Evolutionary conservation across 2,888 invertebrate genomes (phyloP), one percentile per base, ranked within the genome.

Genomic region (Cantharis rufa): DNA sequence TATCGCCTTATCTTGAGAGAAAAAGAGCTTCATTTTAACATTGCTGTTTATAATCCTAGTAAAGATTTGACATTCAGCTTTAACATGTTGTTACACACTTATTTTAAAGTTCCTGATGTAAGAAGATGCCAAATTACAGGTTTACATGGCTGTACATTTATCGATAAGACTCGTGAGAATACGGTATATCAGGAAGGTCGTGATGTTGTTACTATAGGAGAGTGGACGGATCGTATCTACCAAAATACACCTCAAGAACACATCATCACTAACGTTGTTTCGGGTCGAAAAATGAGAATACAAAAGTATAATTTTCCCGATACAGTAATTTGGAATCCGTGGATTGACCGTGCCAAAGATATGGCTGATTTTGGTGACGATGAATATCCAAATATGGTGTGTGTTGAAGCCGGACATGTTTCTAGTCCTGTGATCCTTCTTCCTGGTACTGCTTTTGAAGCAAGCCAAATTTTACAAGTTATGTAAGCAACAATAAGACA

Each of bases 321-420:
- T 86, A 97, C 97, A 90, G 98, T 98, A 81, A 93, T 98, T 81
- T 98, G 98, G 98, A 98, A 98, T 90, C 98, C 98, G 0, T 98
- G 98, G 98, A 90, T 94, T 81, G 97, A 97, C 84, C 95, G 95
- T 88, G 97, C 98, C 24, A 94, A 96, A 84, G 96, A 96, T 87
- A 96, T 98, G 90, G 91, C 93, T 2, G 98, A 98, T 89, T 97
- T 98, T 88, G 98, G 97, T n/a, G 97, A 98, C 88, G 97, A 97
- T 85, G 98, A 98, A 89, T 98, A 96, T 89, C 96, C 96, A 10
- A 96, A 96, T 88, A 98, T 98, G 98, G 92, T 98, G 82, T 98
- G 98, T 88, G 96, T 98, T 79, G 98, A 98, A 89, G 94, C 97
- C 78, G 98, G 97, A 24, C 94, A 95, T 84, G 96, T 98, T 18